Base-by-base conservation (phyloP, 2,797 vertebrate genomes). In the Platalea minor region DNA sequence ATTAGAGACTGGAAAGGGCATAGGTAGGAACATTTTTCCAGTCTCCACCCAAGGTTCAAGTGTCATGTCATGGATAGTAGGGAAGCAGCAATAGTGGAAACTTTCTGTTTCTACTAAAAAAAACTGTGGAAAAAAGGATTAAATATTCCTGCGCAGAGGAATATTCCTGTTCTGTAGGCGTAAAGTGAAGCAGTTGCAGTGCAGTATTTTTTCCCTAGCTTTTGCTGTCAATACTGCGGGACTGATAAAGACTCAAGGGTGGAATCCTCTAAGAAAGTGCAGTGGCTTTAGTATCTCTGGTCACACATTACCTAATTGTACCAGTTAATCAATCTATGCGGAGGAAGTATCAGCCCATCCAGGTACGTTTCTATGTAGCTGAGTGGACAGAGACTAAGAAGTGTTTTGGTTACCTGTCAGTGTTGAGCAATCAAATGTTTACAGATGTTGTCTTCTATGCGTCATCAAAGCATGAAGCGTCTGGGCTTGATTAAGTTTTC, bases 351-450 rank as follows among this genome's bases (percentile, higher is more conserved):
- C 85, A 11, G 68, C 64, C 18, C 45, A 48, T 53, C 74, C 43
- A n/a, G 59, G 29, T 59, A 5, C 4, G 0, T 91, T 75, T 45
- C 70, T 24, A 10, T 2, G 6, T 20, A n/a, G 61, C 39, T 35
- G 72, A 68, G 54, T 13, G 39, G n/a, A 46, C 67, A 63, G 54
- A 82, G 74, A 14, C 28, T 33, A 6, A 43, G 9, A 17, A 68
- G 13, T 13, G 18, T 51, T 72, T 77, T 74, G 69, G 57, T 83
- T 89, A 45, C 51, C 21, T 39, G 56, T 74, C 87, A 20, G 24
- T 10, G 24, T 82, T 87, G 91, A 94, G 77, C 63, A 93, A 50
- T 54, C 74, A 24, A 1, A 20, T 76, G 76, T 84, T 93, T 84
- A 28, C 68, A 56, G 74, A 61, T 85, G 33, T 24, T 80, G 20